Conservation (phyloP, 2,888 invertebrate species). For the Tachystola acroxantha region DNA sequence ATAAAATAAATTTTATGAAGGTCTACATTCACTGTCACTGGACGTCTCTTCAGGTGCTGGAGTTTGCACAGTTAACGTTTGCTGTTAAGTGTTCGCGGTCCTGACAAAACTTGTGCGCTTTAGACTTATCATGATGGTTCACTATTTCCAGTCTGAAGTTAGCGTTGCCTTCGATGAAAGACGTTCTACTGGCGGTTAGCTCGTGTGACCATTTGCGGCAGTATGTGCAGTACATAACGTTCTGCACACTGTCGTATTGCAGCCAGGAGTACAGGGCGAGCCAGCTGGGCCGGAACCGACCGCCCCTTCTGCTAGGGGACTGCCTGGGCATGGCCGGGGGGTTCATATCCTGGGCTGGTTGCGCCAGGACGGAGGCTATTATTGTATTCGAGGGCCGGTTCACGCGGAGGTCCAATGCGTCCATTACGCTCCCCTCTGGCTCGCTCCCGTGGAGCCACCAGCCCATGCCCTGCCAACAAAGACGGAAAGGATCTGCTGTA, state of each 20-base stretch:
- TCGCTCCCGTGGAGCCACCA: conserved; percentile 17
- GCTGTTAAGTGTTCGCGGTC: conserved; percentile 68
- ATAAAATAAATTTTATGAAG: neutral
- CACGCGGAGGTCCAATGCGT: conserved; percentile 35
- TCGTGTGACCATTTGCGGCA: conserved; percentile 83
- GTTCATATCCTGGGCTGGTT: conserved; percentile 52
- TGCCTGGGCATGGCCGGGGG: conserved; percentile 20
- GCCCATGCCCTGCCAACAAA: conserved; percentile 79
- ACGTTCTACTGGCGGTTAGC: conserved; percentile 85
- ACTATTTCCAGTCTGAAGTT: conserved; percentile 88
- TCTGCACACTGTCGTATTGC: conserved; percentile 80
- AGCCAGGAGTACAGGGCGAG: conserved; percentile 84
- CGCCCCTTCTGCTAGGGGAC: conserved; percentile 69
- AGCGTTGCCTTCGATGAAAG: conserved; percentile 87
- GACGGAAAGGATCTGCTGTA: conserved; percentile 80
- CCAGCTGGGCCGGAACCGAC: conserved; percentile 84
- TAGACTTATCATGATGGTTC: conserved; percentile 88
- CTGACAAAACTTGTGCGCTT: conserved; percentile 84
- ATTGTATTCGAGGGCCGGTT: conserved; percentile 27
- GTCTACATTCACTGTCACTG: conserved; percentile 4
- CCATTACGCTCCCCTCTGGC: conserved; percentile 24
- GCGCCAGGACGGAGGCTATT: conserved; percentile 33
- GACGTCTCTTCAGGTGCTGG: neutral
- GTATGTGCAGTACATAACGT: conserved; percentile 83
- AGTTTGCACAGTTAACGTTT: conserved; percentile 9